A percentile compares a stretch with the other conserved stretches of the same genome.
Conservation (phyloP, 2,797 vertebrate species). For the Xiphophorus birchmanni region DNA sequence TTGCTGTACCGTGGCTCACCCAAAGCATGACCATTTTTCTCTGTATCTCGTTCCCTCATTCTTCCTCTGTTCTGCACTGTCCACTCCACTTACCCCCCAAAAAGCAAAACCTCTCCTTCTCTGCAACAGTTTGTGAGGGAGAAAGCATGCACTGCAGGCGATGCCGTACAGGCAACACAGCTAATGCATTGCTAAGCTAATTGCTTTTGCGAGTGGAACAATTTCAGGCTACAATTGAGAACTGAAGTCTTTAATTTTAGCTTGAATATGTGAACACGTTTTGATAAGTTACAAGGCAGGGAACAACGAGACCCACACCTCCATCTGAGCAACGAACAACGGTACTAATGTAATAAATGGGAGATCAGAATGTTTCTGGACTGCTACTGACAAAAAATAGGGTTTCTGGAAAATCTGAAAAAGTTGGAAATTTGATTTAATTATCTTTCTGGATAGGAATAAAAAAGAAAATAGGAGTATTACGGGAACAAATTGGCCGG, state of each 20-base stretch:
- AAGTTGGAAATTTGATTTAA: background rate
- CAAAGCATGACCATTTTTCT: slow-evolving; percentile 6
- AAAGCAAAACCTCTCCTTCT: slow-evolving; percentile 55
- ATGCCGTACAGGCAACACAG: slow-evolving; percentile 26
- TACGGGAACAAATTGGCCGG: background rate
- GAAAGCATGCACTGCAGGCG: slow-evolving; percentile 22
- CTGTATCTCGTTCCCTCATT: slow-evolving; percentile 11
- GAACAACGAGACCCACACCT: background rate
- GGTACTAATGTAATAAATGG: background rate
- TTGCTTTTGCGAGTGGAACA: background rate
- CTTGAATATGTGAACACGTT: background rate
- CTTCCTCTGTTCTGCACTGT: slow-evolving; percentile 13
- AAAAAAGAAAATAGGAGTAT: background rate
- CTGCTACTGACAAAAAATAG: background rate
- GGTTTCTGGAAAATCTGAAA: background rate
- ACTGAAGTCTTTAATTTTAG: background rate
- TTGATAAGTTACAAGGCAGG: slow-evolving; percentile 18
- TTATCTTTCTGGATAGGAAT: background rate
- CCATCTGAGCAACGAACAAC: background rate
- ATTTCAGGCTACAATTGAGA: background rate
- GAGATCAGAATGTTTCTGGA: background rate
- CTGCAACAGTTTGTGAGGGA: slow-evolving; percentile 37
- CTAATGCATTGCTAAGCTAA: background rate
- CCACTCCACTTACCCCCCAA: background rate
- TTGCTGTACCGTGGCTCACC: slow-evolving; percentile 36